A percentile compares a stretch with the other conserved stretches of the same genome.
These are phyloP conservation scores for Oedothorax gibbosus DNA, from an alignment of 1,140 invertebrate species.

Conservation along the genomic window DNA sequence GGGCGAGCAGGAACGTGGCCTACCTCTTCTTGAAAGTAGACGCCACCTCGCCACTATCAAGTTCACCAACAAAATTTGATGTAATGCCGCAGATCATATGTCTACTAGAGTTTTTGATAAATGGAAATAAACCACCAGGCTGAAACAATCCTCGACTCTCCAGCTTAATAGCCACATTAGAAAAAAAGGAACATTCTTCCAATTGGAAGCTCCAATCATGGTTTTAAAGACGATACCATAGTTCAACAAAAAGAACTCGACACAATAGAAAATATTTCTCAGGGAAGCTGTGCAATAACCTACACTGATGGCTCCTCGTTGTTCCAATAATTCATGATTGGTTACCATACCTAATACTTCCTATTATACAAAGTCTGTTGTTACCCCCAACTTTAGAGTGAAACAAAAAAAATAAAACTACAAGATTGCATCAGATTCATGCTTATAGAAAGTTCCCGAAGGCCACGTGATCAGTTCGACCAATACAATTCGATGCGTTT, in stretches of 20 bases:
- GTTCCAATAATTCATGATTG: no score
- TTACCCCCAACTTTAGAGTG: no score
- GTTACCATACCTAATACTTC: no score
- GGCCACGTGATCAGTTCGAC: no score
- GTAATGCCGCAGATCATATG: not conserved
- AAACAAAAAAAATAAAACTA: no score
- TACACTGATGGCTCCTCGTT: not conserved
- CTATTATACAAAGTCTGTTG: no score
- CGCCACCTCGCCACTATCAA: not conserved
- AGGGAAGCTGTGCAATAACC: not conserved
- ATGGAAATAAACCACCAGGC: no score
- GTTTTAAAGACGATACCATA: conserved; percentile 11
- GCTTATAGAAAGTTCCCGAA: no score
- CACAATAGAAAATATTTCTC: not conserved
- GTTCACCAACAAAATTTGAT: not conserved
- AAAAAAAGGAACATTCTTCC: not conserved
- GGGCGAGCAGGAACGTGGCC: no score
- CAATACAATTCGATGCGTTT: no score
- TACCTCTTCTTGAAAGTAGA: not conserved
- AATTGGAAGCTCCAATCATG: not conserved
- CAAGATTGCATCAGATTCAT: no score
- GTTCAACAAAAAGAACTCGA: not conserved
- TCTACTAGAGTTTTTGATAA: not conserved
- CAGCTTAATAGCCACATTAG: not conserved
- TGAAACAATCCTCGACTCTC: conserved; percentile 10